Evolutionary conservation across 2,888 invertebrate genomes (phyloP).

Genomic region (Vandiemenella viatica): DNA sequence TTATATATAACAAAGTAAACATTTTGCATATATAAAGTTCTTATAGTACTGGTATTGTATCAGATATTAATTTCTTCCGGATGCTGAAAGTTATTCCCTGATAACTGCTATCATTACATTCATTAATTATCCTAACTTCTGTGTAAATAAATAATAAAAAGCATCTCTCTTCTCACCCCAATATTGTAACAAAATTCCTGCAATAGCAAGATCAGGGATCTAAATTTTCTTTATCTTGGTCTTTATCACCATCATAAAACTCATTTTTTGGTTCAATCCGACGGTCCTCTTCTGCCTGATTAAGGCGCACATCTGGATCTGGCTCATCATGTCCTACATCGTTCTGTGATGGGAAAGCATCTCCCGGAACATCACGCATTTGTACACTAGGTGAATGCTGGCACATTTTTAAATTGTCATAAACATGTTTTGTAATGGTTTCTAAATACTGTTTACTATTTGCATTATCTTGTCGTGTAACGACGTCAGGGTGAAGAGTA

Average conservation of each 20-base stretch:
- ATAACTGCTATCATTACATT: too few relatives aligned
- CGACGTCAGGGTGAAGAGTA: conserved; percentile 84
- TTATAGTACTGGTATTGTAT: too few relatives aligned
- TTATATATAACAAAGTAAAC: too few relatives aligned
- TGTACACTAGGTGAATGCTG: conserved; percentile 92
- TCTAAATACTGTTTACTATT: conserved; percentile 93
- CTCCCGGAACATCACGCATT: conserved; percentile 88
- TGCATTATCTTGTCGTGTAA: conserved; percentile 74
- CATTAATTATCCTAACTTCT: too few relatives aligned
- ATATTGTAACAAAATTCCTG: too few relatives aligned
- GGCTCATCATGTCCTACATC: conserved; percentile 43
- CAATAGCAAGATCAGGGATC: neutral
- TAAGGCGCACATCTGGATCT: conserved; percentile 68
- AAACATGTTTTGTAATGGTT: conserved; percentile 68
- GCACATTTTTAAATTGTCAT: conserved; percentile 86
- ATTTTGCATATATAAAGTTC: too few relatives aligned
- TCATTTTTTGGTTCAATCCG: conserved; percentile 73
- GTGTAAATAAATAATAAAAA: too few relatives aligned
- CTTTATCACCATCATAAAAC: conserved; percentile 80
- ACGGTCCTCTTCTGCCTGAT: conserved; percentile 64
- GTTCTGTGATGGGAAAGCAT: conserved; percentile 57
- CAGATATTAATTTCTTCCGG: too few relatives aligned
- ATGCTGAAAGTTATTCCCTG: too few relatives aligned
- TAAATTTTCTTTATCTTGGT: conserved; percentile 45
- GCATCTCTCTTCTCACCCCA: too few relatives aligned